Conservation (phyloP, 2,888 invertebrate species). For the Oxycera nigricornis region DNA sequence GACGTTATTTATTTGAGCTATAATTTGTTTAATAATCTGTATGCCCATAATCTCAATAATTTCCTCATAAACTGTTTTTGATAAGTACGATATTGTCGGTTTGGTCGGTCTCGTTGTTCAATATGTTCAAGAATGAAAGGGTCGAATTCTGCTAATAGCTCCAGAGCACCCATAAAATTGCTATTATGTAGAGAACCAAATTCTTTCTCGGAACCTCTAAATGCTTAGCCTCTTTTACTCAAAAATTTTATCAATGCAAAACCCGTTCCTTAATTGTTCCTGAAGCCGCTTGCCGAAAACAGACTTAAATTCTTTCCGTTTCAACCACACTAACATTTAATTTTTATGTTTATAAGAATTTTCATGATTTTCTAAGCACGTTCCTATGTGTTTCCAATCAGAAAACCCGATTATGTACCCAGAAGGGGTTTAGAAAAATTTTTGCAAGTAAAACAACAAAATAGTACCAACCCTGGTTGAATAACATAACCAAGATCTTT, state of each 20-base stretch:
- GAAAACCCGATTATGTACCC: neutral
- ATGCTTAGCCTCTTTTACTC: too few relatives aligned
- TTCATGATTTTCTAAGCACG: neutral
- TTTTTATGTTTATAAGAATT: slow-evolving; percentile 42
- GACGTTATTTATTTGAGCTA: too few relatives aligned
- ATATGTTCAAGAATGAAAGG: neutral
- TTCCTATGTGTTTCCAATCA: neutral
- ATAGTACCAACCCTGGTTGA: slow-evolving; percentile 36
- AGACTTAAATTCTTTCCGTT: slow-evolving; percentile 44
- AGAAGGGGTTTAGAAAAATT: slow-evolving; percentile 38
- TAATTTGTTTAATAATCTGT: neutral
- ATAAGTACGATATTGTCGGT: too few relatives aligned
- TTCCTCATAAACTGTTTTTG: neutral
- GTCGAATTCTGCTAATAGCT: neutral
- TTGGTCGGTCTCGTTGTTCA: too few relatives aligned
- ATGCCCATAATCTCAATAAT: neutral
- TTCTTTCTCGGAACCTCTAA: too few relatives aligned
- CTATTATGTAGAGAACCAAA: too few relatives aligned
- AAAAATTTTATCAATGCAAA: too few relatives aligned
- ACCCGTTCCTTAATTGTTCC: neutral
- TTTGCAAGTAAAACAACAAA: slow-evolving; percentile 40
- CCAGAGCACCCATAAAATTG: too few relatives aligned
- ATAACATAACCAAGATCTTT: neutral
- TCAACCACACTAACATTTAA: slow-evolving; percentile 43
- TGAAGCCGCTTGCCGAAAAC: neutral